phyloP scores from a whole-genome alignment of 2,888 invertebrate genomes.

The Meta bourneti region DNA sequence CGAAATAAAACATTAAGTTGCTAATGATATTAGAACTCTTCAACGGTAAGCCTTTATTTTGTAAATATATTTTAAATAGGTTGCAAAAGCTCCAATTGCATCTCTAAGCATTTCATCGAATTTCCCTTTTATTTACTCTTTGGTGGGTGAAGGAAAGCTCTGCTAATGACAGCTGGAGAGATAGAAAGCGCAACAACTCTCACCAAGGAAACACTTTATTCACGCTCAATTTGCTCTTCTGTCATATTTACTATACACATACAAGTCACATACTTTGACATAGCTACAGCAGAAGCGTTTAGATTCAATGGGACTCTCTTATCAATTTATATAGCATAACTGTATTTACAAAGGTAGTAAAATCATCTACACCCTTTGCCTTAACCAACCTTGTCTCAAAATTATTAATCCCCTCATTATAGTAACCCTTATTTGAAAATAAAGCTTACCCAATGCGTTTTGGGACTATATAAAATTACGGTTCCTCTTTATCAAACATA shows the following conservation, averaged over 20 bases:
- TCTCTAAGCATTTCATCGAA: background rate
- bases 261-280: slow-evolving; percentile 12
- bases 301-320: background rate
- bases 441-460: too few relatives aligned
- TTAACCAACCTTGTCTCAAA: too few relatives aligned
- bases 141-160: background rate
- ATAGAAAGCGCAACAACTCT: slow-evolving; percentile 27
- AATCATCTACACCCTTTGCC: too few relatives aligned
- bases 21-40: background rate
- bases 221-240: slow-evolving; percentile 10
- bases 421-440: too few relatives aligned
- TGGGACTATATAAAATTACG: too few relatives aligned
- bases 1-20: background rate
- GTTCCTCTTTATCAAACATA: too few relatives aligned
- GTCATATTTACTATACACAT: slow-evolving; percentile 22
- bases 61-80: background rate
- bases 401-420: too few relatives aligned
- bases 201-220: slow-evolving; percentile 26
- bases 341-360: too few relatives aligned
- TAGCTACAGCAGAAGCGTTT: background rate
- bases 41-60: background rate
- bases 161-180: slow-evolving; percentile 43
- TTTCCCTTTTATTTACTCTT: background rate
- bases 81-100: background rate
- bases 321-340: too few relatives aligned